phyloP scores from a whole-genome alignment of 2,888 invertebrate genomes.

The Hydriomena furcata region DNA sequence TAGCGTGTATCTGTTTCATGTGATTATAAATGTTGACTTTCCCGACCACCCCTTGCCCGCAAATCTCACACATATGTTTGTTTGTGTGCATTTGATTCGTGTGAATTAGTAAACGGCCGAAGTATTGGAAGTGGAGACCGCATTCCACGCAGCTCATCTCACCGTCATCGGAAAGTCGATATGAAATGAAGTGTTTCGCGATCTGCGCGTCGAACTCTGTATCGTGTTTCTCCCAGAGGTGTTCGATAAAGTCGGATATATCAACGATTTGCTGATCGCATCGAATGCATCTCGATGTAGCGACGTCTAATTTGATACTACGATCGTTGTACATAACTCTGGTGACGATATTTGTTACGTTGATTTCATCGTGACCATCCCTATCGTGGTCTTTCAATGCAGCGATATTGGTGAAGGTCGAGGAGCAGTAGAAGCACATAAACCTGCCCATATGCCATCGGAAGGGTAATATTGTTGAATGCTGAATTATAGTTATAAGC shows the following conservation, averaged over 20 bases:
- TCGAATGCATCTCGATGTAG: slow-evolving; percentile 7
- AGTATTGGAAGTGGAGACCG: slow-evolving; percentile 51
- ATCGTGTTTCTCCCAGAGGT: slow-evolving; percentile 9
- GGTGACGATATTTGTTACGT: slow-evolving; percentile 16
- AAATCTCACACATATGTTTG: slow-evolving; percentile 51
- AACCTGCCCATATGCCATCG: slow-evolving; percentile 48
- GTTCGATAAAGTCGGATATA: slow-evolving; percentile 18
- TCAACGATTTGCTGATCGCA: slow-evolving; percentile 15
- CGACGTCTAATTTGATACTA: slow-evolving; percentile 15
- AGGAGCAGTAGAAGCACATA: slow-evolving; percentile 50
- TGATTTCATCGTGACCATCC: slow-evolving; percentile 42
- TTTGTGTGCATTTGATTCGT: slow-evolving; percentile 26
- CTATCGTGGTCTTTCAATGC: slow-evolving; percentile 44
- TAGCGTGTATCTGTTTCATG: slow-evolving; percentile 42
- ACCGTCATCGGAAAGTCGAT: slow-evolving; percentile 50
- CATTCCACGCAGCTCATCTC: slow-evolving; percentile 54
- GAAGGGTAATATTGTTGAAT: slow-evolving; percentile 48
- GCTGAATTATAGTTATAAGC: slow-evolving; percentile 43
- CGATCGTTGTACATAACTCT: slow-evolving; percentile 2
- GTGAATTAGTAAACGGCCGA: slow-evolving; percentile 52
- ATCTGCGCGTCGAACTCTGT: not conserved
- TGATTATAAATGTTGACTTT: slow-evolving; percentile 50
- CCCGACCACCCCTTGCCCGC: slow-evolving; percentile 52
- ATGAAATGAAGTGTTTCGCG: slow-evolving; percentile 7
- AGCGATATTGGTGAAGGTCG: slow-evolving; percentile 38